Evolutionary conservation across 2,113 vertebrate species (phyloP).

Genomic region (Aphyosemion australe): DNA sequence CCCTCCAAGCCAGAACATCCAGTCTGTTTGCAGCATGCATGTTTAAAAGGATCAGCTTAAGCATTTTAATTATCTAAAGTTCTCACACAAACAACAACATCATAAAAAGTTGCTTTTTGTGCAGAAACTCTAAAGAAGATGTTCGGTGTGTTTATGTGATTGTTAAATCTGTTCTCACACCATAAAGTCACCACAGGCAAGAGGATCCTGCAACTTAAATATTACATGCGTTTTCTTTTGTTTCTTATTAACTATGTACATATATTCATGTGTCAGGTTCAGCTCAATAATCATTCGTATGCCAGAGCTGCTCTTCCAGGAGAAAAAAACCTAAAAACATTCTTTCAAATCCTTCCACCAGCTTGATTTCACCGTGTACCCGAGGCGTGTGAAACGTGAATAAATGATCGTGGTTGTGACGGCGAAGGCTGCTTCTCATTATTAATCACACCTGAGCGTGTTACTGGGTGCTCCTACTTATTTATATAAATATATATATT

Average conservation of each 20-base stretch:
- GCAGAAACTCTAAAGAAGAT: neutral
- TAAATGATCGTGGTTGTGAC: constrained; percentile 34
- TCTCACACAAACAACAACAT: neutral
- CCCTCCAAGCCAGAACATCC: neutral
- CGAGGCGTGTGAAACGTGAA: constrained; percentile 38
- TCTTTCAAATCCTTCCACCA: constrained; percentile 35
- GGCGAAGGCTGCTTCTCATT: constrained; percentile 47
- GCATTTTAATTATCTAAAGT: neutral
- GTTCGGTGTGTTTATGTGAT: neutral
- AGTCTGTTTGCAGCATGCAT: neutral
- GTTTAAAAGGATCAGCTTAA: neutral
- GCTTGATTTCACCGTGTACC: constrained; percentile 44
- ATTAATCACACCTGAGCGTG: constrained; percentile 62
- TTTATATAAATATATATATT: constrained; percentile 32
- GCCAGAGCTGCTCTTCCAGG: constrained; percentile 25
- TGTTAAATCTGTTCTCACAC: neutral
- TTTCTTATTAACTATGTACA: constrained; percentile 15
- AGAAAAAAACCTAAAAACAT: constrained; percentile 40
- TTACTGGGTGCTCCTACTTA: constrained; percentile 23
- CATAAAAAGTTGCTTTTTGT: neutral
- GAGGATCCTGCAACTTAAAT: constrained; percentile 30
- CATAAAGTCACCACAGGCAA: constrained; percentile 9
- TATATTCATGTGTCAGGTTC: constrained; percentile 41
- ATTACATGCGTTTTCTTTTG: constrained; percentile 8
- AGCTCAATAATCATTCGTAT: constrained; percentile 37